phyloP scores from a whole-genome alignment of 2,888 invertebrate genomes.

The Rhagophthalmus giganteus region DNA sequence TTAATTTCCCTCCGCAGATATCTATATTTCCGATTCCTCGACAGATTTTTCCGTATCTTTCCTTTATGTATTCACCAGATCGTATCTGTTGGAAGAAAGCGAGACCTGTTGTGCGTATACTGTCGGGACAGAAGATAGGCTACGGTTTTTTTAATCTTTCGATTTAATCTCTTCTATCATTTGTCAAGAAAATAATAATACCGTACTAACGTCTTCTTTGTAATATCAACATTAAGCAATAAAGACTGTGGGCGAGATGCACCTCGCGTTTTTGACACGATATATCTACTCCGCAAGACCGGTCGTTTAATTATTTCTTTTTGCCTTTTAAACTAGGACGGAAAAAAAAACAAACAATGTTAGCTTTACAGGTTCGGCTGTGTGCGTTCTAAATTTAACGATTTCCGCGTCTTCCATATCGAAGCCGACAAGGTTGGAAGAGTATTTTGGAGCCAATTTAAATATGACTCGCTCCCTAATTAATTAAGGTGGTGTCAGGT shows the following conservation, averaged over 20 bases:
- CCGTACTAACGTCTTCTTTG: slow-evolving; percentile 19
- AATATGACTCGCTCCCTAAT: background rate
- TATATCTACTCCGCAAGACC: slow-evolving; percentile 1
- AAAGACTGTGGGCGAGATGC: slow-evolving; percentile 4
- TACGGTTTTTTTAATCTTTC: slow-evolving; percentile 14
- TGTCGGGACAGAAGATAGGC: slow-evolving; percentile 7
- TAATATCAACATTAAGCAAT: background rate
- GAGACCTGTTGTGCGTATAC: slow-evolving; percentile 4
- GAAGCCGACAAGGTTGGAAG: slow-evolving; percentile 5
- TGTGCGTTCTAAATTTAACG: slow-evolving; percentile 6
- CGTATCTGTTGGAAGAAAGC: slow-evolving; percentile 7
- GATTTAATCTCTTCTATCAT: slow-evolving; percentile 26
- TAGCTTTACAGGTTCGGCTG: background rate
- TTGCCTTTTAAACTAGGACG: slow-evolving; percentile 1
- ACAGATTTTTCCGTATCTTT: background rate
- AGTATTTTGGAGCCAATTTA: no score
- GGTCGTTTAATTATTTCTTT: slow-evolving; percentile 9
- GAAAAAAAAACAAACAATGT: slow-evolving; percentile 4
- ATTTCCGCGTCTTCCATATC: slow-evolving; percentile 2
- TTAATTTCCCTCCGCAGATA: slow-evolving; percentile 6
- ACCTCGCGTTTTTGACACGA: background rate
- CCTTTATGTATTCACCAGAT: slow-evolving; percentile 1
- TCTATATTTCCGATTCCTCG: slow-evolving; percentile 1
- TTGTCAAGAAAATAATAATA: slow-evolving; percentile 23
- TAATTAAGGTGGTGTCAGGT: slow-evolving; percentile 1